A percentile compares a stretch with the other conserved stretches of the same genome.
These are phyloP conservation scores for Glossophaga mutica DNA, from an alignment of 2,797 vertebrate species.

Conservation along the genomic window DNA sequence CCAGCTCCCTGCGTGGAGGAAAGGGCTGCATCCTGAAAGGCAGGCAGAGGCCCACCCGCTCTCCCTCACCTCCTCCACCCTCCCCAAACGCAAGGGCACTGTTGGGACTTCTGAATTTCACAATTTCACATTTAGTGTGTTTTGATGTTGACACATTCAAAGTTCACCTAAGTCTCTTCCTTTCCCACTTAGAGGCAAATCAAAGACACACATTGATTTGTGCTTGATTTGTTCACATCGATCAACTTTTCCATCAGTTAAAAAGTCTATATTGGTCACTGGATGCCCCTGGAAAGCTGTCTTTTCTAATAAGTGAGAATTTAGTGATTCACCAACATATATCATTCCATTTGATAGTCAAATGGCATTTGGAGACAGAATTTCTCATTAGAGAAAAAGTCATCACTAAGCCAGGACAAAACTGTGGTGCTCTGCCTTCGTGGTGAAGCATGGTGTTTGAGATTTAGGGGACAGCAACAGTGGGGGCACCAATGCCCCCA, in stretches of 20 bases:
- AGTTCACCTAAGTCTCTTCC: not conserved
- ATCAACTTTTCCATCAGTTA: not conserved
- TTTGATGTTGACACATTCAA: not conserved
- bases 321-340: not conserved
- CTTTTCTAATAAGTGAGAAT: not conserved
- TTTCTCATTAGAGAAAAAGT: not conserved
- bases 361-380: not conserved
- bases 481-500: not conserved
- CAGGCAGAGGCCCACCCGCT: not conserved
- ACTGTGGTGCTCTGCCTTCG: too few species aligned
- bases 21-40: too few species aligned
- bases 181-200: not conserved
- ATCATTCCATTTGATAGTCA: not conserved
- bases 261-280: not conserved
- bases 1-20: not conserved
- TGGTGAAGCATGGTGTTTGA: fast-evolving
- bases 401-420: not conserved
- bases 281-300: not conserved
- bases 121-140: not conserved
- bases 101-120: not conserved
- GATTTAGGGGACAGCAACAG: not conserved
- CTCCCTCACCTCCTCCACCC: not conserved
- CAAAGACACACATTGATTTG: not conserved
- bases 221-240: not conserved
- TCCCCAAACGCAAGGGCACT: fast-evolving